These are phyloP conservation scores for Trematomus bernacchii DNA, from an alignment of 2,797 vertebrate species.

Conservation along the genomic window DNA sequence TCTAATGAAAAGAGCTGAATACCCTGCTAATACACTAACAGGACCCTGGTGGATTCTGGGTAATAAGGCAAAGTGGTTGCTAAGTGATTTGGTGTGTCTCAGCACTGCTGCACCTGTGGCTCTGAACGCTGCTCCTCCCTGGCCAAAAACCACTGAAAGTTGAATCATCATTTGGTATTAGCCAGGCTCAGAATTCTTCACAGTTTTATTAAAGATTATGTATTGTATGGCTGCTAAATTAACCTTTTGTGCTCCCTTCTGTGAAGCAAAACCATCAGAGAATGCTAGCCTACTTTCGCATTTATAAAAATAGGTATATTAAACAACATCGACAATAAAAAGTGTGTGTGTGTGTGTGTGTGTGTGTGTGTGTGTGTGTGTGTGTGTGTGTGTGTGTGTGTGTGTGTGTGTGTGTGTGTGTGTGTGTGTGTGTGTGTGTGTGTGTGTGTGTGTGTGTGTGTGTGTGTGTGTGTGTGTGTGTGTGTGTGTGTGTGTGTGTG, in stretches of 20 bases:
- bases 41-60: slow-evolving; percentile 71
- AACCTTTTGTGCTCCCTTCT: slow-evolving; percentile 29
- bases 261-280: slow-evolving; percentile 10
- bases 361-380: slow-evolving; percentile 8
- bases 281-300: not conserved
- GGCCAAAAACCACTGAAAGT: slow-evolving; percentile 30
- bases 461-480: too few relatives aligned
- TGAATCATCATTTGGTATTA: slow-evolving; percentile 52
- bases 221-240: slow-evolving; percentile 28
- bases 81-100: slow-evolving; percentile 75
- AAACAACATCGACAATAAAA: not conserved
- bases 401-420: slow-evolving; percentile 29
- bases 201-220: slow-evolving; percentile 44
- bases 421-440: too few relatives aligned
- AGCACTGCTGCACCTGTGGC: slow-evolving; percentile 77
- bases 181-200: slow-evolving; percentile 33
- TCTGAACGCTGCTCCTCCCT: slow-evolving; percentile 53
- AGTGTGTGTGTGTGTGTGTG: slow-evolving; percentile 17
- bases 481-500: not conserved
- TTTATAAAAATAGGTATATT: not conserved
- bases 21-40: slow-evolving; percentile 75
- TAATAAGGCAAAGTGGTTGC: slow-evolving; percentile 79
- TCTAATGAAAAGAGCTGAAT: slow-evolving; percentile 73
- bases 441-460: too few relatives aligned
- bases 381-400: slow-evolving; percentile 7